Percentiles rank a stretch among this genome's conserved stretches.
Evolutionary conservation across 2,113 vertebrate species (phyloP).

Genomic region (Brachyhypopomus gauderio): DNA sequence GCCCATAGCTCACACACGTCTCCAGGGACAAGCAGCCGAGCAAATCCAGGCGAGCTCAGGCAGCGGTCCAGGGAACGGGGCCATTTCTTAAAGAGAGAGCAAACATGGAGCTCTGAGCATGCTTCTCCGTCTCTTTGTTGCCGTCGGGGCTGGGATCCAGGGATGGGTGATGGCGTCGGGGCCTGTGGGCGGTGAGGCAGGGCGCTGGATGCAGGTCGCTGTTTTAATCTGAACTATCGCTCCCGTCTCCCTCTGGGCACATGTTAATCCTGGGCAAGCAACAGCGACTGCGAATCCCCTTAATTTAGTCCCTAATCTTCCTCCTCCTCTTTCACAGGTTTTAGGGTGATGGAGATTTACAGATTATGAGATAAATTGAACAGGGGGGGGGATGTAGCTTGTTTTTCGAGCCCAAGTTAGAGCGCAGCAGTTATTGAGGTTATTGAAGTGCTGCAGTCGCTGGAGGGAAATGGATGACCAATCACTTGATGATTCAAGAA

Average conservation of each 20-base stretch:
- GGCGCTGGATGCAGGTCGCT: background rate
- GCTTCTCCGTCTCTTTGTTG: conserved; percentile 19
- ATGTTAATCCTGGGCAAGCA: conserved; percentile 50
- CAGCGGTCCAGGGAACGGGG: conserved; percentile 24
- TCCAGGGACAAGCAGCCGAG: conserved; percentile 30
- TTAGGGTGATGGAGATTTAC: conserved; percentile 53
- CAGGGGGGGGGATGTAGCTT: conserved; percentile 46
- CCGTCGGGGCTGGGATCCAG: background rate
- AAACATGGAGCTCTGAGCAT: conserved; percentile 18
- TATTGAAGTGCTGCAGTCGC: conserved; percentile 37
- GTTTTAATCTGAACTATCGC: conserved; percentile 44
- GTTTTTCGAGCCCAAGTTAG: conserved; percentile 36
- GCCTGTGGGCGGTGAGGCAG: background rate
- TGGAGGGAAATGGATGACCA: background rate
- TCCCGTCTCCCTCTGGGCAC: background rate
- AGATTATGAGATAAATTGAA: conserved; percentile 55
- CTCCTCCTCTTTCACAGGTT: conserved; percentile 33
- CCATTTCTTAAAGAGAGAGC: conserved; percentile 38
- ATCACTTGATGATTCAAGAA: background rate
- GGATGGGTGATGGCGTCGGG: conserved; percentile 24
- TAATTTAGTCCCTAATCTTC: conserved; percentile 58
- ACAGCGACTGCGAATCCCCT: conserved; percentile 52
- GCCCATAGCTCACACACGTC: conserved; percentile 40
- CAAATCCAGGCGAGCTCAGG: conserved; percentile 21
- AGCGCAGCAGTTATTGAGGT: conserved; percentile 17